Conservation (phyloP, 2,113 vertebrate genomes). For the Phodopus roborovskii region DNA sequence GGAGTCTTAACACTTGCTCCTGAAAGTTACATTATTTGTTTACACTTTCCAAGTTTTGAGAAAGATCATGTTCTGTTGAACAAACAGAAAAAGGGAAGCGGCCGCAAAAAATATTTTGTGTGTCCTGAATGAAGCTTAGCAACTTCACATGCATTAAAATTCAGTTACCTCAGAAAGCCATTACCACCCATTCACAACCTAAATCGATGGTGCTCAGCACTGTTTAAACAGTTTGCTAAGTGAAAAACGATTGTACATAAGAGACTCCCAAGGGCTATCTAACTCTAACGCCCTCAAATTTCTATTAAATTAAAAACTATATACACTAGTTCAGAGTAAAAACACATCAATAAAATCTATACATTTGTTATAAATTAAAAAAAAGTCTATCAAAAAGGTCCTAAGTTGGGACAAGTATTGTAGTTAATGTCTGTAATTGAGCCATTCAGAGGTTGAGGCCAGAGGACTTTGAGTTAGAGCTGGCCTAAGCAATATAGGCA, state of each 20-base stretch:
- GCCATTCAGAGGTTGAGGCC: neutral
- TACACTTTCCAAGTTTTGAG: conserved; percentile 22
- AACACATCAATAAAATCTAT: conserved; percentile 29
- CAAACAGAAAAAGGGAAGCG: conserved; percentile 22
- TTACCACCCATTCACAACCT: no score
- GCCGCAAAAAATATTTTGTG: neutral
- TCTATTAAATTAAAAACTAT: conserved; percentile 37
- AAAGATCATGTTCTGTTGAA: neutral
- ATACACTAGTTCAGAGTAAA: conserved; percentile 39
- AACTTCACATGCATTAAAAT: neutral
- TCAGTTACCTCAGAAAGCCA: neutral
- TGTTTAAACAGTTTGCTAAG: conserved; percentile 31
- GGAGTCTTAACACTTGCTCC: conserved; percentile 2
- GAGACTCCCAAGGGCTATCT: conserved; percentile 7
- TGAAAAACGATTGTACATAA: conserved; percentile 58
- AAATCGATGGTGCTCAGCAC: neutral
- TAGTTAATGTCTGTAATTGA: neutral
- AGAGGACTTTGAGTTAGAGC: neutral
- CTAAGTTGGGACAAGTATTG: neutral
- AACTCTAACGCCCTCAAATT: neutral
- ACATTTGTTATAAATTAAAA: conserved; percentile 14
- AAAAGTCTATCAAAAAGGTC: conserved; percentile 45
- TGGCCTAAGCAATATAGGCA: neutral
- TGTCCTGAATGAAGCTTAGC: neutral
- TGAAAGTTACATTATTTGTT: neutral